A percentile compares a stretch with the other conserved stretches of the same genome.
Evolutionary conservation across 2,113 vertebrate genomes (phyloP).

Genomic region (Emberiza fucata): DNA sequence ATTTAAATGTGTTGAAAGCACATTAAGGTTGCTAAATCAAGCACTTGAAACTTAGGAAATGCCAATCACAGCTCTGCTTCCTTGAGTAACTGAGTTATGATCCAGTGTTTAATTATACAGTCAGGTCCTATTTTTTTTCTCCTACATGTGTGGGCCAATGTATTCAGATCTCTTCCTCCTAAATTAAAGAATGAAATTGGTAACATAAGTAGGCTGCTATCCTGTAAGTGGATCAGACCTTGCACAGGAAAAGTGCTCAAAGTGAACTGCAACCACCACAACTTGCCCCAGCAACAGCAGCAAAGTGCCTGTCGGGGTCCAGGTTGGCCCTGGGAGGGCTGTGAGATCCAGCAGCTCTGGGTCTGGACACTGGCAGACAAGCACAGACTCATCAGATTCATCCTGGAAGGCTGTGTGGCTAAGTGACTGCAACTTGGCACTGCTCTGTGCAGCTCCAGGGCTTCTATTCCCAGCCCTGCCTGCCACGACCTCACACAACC

Average conservation of each 20-base stretch:
- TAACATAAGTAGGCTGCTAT: conserved; percentile 30
- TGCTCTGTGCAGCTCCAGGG: background rate
- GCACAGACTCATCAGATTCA: background rate
- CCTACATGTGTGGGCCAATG: background rate
- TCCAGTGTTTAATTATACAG: conserved; percentile 55
- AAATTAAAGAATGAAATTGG: conserved; percentile 50
- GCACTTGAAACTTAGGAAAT: conserved; percentile 52
- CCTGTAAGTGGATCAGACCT: conserved; percentile 19
- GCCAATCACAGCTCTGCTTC: conserved; percentile 50
- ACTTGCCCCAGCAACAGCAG: background rate
- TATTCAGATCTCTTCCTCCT: conserved; percentile 48
- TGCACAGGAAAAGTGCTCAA: background rate
- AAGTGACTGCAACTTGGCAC: conserved; percentile 62
- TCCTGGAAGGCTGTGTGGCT: conserved; percentile 61
- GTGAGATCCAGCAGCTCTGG: background rate
- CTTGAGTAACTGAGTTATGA: conserved; percentile 61
- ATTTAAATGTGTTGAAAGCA: conserved; percentile 14
- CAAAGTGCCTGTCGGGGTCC: background rate
- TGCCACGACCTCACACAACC: conserved; percentile 42
- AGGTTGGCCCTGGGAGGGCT: background rate
- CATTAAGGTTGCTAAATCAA: conserved; percentile 43
- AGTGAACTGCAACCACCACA: background rate
- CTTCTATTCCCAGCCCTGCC: conserved; percentile 59
- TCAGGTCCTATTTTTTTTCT: conserved; percentile 48
- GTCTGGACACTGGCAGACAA: background rate